phyloP scores from a whole-genome alignment of 2,113 vertebrate species.

The Argyrosomus japonicus region DNA sequence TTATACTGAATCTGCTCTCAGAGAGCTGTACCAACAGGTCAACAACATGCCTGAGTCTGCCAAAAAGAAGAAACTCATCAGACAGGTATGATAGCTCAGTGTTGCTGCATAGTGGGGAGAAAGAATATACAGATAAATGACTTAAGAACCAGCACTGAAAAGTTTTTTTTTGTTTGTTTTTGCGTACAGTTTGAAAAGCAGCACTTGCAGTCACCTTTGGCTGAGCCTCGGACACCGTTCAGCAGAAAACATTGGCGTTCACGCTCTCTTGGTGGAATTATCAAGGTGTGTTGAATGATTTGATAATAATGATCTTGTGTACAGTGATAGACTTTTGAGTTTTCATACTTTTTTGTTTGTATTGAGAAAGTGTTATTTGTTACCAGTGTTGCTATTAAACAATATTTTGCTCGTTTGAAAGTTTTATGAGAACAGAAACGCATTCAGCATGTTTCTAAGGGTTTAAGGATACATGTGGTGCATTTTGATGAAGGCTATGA shows the following conservation, averaged over 20 bases:
- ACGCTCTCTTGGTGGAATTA: constrained; percentile 75
- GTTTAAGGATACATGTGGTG: neutral
- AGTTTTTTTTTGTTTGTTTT: neutral
- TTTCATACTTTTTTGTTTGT: neutral
- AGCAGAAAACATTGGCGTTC: constrained; percentile 76
- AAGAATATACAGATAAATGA: neutral
- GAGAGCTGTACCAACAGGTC: constrained; percentile 92
- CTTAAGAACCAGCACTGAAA: neutral
- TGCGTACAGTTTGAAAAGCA: constrained; percentile 76
- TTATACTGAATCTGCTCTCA: constrained; percentile 91
- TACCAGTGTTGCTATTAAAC: neutral
- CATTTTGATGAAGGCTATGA: neutral
- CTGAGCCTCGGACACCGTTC: constrained; percentile 56
- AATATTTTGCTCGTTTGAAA: neutral
- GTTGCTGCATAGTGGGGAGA: neutral
- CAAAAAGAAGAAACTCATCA: constrained; percentile 96
- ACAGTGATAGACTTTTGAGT: neutral
- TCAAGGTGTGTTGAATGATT: constrained; percentile 66
- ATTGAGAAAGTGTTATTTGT: neutral
- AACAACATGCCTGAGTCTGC: constrained; percentile 93
- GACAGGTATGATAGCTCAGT: constrained; percentile 85
- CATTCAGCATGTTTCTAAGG: neutral
- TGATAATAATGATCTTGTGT: neutral
- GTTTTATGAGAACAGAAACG: neutral
- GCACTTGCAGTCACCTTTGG: constrained; percentile 40